Percentiles rank a stretch among this genome's conserved stretches.
Conservation (phyloP, 2,797 vertebrate genomes). For the Crypturellus tataupa region DNA sequence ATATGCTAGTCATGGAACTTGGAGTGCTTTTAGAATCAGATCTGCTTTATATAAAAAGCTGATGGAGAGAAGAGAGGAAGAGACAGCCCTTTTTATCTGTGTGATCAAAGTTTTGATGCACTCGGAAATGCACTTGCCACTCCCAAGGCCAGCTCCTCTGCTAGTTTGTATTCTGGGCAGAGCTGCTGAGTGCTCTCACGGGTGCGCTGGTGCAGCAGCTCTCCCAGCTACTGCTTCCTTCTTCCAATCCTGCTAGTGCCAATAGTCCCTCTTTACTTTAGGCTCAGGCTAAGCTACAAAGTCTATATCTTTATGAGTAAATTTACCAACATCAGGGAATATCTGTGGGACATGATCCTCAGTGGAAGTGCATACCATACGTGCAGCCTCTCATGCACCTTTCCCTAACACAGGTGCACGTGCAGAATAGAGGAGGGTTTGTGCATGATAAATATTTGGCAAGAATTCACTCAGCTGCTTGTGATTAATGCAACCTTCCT, state of each 20-base stretch:
- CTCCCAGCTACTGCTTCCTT: not conserved
- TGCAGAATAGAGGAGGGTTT: not conserved
- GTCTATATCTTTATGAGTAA: not conserved
- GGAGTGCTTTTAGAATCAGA: not conserved
- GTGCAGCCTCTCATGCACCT: not conserved
- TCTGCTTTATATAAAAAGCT: not conserved
- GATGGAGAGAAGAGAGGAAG: not conserved
- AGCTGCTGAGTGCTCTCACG: not conserved
- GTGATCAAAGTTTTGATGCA: not conserved
- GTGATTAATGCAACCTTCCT: not conserved
- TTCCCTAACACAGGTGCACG: not conserved
- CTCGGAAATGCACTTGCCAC: not conserved
- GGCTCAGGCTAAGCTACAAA: not conserved
- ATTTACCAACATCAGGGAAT: not conserved
- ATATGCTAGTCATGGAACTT: not conserved
- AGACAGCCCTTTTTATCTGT: not conserved
- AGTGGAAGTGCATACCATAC: not conserved
- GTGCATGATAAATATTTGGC: not conserved
- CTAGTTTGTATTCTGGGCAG: not conserved
- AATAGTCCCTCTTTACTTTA: not conserved
- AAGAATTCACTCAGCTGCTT: not conserved
- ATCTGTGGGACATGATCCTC: not conserved
- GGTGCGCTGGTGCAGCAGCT: not conserved
- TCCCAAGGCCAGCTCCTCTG: not conserved
- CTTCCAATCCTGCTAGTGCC: not conserved